Evolutionary conservation across 2,888 invertebrate species (phyloP).

Genomic region (Shargacucullia verbasci): DNA sequence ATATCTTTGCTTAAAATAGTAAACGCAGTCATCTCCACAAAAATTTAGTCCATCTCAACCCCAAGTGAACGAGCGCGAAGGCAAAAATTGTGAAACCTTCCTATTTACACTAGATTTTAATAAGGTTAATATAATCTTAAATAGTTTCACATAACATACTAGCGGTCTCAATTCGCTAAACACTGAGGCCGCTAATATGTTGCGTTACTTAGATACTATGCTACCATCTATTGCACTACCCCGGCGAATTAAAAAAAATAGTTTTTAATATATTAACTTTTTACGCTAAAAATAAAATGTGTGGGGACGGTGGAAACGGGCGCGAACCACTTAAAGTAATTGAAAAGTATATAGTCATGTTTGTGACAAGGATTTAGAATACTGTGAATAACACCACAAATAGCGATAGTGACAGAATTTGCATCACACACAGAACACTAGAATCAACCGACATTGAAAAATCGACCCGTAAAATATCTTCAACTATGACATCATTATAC

Average conservation of each 20-base stretch:
- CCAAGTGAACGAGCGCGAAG: conserved; percentile 60
- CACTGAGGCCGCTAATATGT: conserved; percentile 28
- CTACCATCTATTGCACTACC: conserved; percentile 87
- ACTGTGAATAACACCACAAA: conserved; percentile 6
- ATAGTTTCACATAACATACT: conserved; percentile 48
- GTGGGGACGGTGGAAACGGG: conserved; percentile 37
- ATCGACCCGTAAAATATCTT: no score
- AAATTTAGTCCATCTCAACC: conserved; percentile 50
- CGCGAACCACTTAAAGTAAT: conserved; percentile 12
- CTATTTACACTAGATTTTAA: conserved; percentile 71
- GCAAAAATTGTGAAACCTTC: conserved; percentile 69
- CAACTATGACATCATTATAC: no score
- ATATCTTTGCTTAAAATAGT: conserved; percentile 33
- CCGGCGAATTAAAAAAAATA: conserved; percentile 84
- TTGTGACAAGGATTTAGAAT: conserved; percentile 1
- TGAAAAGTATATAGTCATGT: conserved; percentile 2
- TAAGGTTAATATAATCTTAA: conserved; percentile 71
- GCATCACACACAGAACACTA: background rate
- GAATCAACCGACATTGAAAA: no score
- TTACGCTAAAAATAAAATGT: conserved; percentile 70
- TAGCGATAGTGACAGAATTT: conserved; percentile 1
- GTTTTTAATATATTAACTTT: conserved; percentile 68
- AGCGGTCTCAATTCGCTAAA: conserved; percentile 25
- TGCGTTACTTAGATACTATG: conserved; percentile 63
- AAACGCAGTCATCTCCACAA: conserved; percentile 45